Evolutionary conservation across 2,888 invertebrate species (phyloP), one percentile per base, ranked within the genome.

Genomic region (Drosophila anomalata): DNA sequence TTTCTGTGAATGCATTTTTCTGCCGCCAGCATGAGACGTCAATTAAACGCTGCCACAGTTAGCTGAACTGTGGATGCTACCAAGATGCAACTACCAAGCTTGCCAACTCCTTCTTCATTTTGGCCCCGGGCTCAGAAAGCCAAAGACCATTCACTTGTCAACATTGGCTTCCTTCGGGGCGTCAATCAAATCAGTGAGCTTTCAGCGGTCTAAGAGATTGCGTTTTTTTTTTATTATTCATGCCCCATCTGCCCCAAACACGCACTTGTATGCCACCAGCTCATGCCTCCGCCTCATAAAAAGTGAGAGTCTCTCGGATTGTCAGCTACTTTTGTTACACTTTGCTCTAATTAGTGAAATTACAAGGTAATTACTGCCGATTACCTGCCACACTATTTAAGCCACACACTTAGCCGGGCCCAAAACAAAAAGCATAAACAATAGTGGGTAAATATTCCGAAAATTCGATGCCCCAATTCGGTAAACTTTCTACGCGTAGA

Each of bases 81-180:
- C 67, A 14, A 14, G 14, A 14, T 14, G 14, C 14, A 65, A 47
- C 67, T 54, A 24, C 22, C 3, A 22, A 12, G 14, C 26, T 14
- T 44, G 22, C n/a, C n/a, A 22, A 14, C 47, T 48, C 17, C 20
- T 39, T 41, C 46, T 56, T 47, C 41, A 11, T 33, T 57, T 57
- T 63, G 53, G 73, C 70, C 73, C 33, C 48, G 57, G 71, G 73
- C 71, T 63, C 73, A 22, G 70, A 70, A 70, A 70, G 63, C 70
- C 55, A 52, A 73, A 71, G 67, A 71, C 71, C 71, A 73, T 71
- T 71, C 71, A 70, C 70, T 72, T 70, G 70, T 70, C 70, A 70
- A 70, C 70, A 63, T 63, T 63, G 52, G 65, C 65, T 63, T 69
- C 24, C 69, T 71, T 71, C 24, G 61, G 71, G 69, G 69, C 69